phyloP scores from a whole-genome alignment of 2,797 vertebrate genomes.

The Rhincodon typus region DNA sequence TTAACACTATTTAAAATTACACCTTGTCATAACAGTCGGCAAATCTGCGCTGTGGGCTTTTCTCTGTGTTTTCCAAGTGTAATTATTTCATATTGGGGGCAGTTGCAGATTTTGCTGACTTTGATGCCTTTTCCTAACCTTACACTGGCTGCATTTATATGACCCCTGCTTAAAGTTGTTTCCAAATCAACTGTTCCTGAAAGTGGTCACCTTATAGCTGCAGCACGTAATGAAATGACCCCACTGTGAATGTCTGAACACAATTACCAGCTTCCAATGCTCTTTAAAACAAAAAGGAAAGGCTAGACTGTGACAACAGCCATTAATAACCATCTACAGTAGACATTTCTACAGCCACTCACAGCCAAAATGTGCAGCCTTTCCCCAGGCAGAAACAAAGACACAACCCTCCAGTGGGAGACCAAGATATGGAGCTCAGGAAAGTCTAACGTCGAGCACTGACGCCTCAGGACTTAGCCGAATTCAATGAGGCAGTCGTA shows the following conservation, averaged over 20 bases:
- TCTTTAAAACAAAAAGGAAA: neutral
- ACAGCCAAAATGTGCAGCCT: neutral
- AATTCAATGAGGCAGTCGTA: neutral
- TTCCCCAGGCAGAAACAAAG: neutral
- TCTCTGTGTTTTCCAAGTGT: neutral
- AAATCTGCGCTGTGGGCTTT: neutral
- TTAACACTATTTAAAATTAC: neutral
- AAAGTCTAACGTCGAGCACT: neutral
- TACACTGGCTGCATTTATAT: neutral
- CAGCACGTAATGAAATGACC: neutral
- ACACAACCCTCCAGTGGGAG: neutral
- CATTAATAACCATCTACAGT: neutral
- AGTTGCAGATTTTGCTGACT: neutral
- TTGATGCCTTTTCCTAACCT: neutral
- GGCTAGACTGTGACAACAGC: neutral
- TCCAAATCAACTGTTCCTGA: neutral
- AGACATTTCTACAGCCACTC: neutral
- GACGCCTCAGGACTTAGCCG: neutral
- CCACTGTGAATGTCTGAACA: neutral
- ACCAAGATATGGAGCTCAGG: neutral
- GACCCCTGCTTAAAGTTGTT: neutral
- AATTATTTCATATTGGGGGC: neutral
- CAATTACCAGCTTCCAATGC: neutral
- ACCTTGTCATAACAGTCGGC: neutral
- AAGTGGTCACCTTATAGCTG: neutral